phyloP scores from a whole-genome alignment of 2,888 invertebrate species.

The Agrochola circellaris region DNA sequence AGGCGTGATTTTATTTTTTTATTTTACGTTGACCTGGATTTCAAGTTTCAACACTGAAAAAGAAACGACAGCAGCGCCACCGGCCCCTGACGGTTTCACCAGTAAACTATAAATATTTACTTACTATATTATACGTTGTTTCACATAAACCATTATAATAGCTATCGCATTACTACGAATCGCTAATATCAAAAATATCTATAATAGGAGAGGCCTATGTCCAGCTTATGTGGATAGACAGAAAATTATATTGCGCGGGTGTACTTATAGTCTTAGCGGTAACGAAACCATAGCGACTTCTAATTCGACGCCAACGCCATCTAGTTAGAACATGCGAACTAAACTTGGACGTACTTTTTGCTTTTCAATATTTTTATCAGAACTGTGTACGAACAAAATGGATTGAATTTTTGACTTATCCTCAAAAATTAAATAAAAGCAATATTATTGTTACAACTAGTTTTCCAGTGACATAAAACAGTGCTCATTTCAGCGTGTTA shows the following conservation, averaged over 20 bases:
- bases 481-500: neutral
- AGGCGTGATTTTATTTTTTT: neutral
- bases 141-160: neutral
- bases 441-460: neutral
- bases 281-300: constrained; percentile 43
- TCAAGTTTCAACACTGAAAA: neutral
- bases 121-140: too few relatives aligned
- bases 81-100: neutral
- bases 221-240: constrained; percentile 33
- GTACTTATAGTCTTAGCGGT: constrained; percentile 14
- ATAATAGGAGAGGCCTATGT: constrained; percentile 45
- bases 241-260: accelerated
- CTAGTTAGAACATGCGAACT: constrained; percentile 24
- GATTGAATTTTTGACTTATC: neutral
- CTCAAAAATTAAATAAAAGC: neutral
- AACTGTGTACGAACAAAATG: neutral
- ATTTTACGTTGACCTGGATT: neutral
- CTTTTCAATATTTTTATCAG: neutral
- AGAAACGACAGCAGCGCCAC: neutral
- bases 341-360: neutral
- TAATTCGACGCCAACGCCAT: constrained; percentile 41
- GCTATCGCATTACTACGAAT: constrained; percentile 22
- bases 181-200: constrained; percentile 30
- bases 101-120: too few relatives aligned
- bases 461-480: neutral